These are phyloP conservation scores for Cyprinodon diabolis DNA, from an alignment of 2,797 vertebrate genomes.

Conservation along the genomic window DNA sequence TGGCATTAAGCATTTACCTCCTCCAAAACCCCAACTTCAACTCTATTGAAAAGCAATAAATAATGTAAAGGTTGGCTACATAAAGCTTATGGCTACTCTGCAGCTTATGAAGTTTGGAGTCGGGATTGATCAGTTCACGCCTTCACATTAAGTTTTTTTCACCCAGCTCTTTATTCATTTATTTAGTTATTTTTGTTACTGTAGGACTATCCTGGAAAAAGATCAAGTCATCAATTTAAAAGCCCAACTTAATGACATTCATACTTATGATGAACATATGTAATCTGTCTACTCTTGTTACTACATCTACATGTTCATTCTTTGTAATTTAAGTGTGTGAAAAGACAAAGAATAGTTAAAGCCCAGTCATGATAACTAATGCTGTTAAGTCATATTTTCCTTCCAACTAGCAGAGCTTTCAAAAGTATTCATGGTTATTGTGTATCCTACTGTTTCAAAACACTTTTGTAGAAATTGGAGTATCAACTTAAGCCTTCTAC, in stretches of 20 bases:
- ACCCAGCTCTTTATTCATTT: not conserved
- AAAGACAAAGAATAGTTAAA: conserved; percentile 20
- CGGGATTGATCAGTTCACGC: not conserved
- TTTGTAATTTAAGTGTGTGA: conserved; percentile 26
- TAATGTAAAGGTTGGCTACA: not conserved
- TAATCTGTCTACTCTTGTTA: conserved; percentile 24
- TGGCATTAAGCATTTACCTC: no score
- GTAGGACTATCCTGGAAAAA: not conserved
- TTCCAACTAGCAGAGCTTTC: not conserved
- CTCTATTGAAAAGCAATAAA: no score
- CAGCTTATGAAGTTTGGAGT: not conserved
- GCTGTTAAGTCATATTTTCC: no score
- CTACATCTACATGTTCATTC: conserved; percentile 17
- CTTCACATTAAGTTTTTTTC: not conserved
- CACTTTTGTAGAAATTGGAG: no score
- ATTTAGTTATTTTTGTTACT: not conserved
- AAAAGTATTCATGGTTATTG: no score
- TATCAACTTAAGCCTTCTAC: no score
- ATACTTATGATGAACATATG: not conserved
- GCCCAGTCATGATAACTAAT: not conserved
- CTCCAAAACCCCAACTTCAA: no score
- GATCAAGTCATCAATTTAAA: not conserved
- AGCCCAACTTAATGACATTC: not conserved
- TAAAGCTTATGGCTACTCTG: not conserved
- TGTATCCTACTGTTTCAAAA: not conserved